Conservation (phyloP, 2,888 invertebrate species). For the Gortyna flavago region DNA sequence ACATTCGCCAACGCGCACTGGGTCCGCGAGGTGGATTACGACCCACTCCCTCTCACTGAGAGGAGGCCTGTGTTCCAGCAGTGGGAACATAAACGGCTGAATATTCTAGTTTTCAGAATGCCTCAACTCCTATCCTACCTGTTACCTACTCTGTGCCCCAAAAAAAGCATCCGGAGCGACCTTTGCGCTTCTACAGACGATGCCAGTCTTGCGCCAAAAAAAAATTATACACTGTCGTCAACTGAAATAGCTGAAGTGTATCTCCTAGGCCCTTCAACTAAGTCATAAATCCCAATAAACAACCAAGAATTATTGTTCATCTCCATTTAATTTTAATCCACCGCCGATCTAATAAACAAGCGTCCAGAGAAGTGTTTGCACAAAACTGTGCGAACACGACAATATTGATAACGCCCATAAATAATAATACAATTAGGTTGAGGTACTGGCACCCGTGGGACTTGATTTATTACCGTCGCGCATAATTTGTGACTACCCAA, state of each 20-base stretch:
- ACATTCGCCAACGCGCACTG: neutral
- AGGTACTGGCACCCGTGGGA: conserved; percentile 70
- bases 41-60: no score
- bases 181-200: neutral
- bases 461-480: conserved; percentile 75
- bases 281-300: conserved; percentile 24
- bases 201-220: no score
- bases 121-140: no score
- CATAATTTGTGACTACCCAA: conserved; percentile 69
- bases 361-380: conserved; percentile 70
- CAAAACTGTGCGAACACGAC: conserved; percentile 72
- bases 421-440: conserved; percentile 82
- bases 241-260: neutral
- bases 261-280: neutral
- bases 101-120: neutral
- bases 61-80: neutral
- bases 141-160: neutral
- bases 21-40: neutral
- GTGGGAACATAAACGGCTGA: neutral
- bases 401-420: conserved; percentile 77
- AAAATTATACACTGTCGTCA: neutral
- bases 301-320: conserved; percentile 45
- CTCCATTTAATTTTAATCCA: conserved; percentile 58
- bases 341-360: conserved; percentile 60
- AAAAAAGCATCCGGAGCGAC: neutral